phyloP scores from a whole-genome alignment of 2,797 vertebrate genomes.

The Todus mexicanus region DNA sequence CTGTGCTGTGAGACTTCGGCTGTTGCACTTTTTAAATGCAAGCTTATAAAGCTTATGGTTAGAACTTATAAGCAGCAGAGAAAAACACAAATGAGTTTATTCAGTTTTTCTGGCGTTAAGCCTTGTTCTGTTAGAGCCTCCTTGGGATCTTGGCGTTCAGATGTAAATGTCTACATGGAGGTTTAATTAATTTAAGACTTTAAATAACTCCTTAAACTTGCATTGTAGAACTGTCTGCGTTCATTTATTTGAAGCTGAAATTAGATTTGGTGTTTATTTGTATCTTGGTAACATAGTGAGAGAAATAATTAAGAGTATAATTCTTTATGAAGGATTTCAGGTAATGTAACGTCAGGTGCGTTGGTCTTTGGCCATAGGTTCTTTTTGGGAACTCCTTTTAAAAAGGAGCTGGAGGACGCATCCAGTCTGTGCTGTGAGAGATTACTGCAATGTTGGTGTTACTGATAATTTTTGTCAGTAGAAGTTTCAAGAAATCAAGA shows the following conservation, averaged over 20 bases:
- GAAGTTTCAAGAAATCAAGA: not conserved
- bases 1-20: not conserved
- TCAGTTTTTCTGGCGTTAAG: too few relatives aligned
- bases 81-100: not conserved
- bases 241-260: not conserved
- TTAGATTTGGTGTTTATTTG: not conserved
- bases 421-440: not conserved
- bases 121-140: not conserved
- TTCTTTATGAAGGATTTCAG: not conserved
- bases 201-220: not conserved
- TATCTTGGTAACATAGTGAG: not conserved
- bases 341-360: not conserved
- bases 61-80: not conserved
- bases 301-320: not conserved
- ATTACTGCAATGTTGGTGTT: not conserved
- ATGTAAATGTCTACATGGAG: not conserved
- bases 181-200: not conserved
- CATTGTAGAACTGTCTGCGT: not conserved
- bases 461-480: not conserved
- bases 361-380: not conserved
- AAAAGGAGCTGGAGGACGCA: not conserved
- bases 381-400: not conserved
- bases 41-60: not conserved
- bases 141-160: not conserved
- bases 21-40: not conserved